phyloP scores from a whole-genome alignment of 2,888 invertebrate species.

The Rhagonycha lutea region DNA sequence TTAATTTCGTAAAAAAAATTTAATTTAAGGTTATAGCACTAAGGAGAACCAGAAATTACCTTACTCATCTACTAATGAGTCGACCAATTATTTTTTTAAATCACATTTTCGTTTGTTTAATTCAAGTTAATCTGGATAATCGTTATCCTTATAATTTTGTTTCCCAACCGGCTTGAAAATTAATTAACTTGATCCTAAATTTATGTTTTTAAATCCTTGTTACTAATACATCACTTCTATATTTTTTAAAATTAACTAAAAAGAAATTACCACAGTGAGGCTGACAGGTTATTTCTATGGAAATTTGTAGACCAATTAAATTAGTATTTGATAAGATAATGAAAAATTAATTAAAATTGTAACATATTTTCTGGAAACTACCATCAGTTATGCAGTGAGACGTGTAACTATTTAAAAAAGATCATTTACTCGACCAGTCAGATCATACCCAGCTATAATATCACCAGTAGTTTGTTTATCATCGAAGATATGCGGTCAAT shows the following conservation, averaged over 20 bases:
- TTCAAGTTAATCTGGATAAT: neutral
- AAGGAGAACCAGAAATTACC: neutral
- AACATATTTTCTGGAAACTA: neutral
- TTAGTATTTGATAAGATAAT: neutral
- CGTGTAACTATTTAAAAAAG: neutral
- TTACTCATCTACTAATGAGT: neutral
- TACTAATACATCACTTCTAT: neutral
- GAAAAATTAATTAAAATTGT: neutral
- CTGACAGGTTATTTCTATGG: slow-evolving; percentile 1
- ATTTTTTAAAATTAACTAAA: neutral
- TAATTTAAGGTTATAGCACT: neutral
- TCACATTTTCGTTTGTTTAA: neutral
- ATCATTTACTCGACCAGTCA: neutral
- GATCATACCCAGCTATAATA: too few relatives aligned
- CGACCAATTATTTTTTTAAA: neutral
- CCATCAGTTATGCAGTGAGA: neutral
- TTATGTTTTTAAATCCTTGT: neutral
- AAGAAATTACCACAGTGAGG: neutral
- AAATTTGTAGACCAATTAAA: neutral
- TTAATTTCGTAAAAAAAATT: neutral
- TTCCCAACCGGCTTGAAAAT: neutral
- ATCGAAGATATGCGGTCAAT: too few relatives aligned
- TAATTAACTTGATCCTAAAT: neutral
- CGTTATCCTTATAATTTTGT: neutral
- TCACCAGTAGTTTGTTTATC: too few relatives aligned